A percentile compares a stretch with the other conserved stretches of the same genome.
phyloP scores from a whole-genome alignment of 2,888 invertebrate genomes.

The Drosophila siamana region DNA sequence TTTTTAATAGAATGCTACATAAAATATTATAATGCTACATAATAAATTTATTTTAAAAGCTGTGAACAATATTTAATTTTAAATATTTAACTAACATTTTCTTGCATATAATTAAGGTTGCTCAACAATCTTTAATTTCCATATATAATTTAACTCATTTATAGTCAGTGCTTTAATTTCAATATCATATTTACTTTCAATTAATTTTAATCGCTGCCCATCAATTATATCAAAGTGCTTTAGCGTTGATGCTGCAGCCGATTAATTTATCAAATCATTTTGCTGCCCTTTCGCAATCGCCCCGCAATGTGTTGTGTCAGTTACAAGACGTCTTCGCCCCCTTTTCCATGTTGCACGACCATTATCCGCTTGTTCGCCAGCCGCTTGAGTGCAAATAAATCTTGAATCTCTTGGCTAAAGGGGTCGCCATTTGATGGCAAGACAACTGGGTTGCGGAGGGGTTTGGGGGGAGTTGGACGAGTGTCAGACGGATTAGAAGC shows the following conservation, averaged over 20 bases:
- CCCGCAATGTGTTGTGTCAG: slow-evolving; percentile 7
- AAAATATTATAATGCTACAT: too few relatives aligned
- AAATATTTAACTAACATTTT: too few relatives aligned
- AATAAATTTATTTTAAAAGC: too few relatives aligned
- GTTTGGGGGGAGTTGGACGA: neutral
- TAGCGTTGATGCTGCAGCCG: neutral
- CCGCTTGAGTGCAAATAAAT: slow-evolving; percentile 55
- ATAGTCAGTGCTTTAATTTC: too few relatives aligned
- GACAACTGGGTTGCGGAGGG: neutral
- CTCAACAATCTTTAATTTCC: too few relatives aligned
- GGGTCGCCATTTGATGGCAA: slow-evolving; percentile 22
- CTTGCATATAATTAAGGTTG: too few relatives aligned
- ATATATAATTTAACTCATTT: too few relatives aligned
- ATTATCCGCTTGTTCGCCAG: slow-evolving; percentile 10
- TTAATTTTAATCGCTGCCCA: neutral
- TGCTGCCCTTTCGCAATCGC: neutral
- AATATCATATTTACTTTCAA: neutral
- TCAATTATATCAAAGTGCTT: neutral
- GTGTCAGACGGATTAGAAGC: slow-evolving; percentile 50
- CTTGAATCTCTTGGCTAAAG: slow-evolving; percentile 35
- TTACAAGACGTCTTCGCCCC: neutral
- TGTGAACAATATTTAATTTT: too few relatives aligned
- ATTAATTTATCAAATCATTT: slow-evolving; percentile 5
- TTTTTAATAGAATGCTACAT: too few relatives aligned
- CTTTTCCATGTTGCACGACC: neutral